Conservation (phyloP, 2,797 vertebrate species). For the Periparus ater region DNA sequence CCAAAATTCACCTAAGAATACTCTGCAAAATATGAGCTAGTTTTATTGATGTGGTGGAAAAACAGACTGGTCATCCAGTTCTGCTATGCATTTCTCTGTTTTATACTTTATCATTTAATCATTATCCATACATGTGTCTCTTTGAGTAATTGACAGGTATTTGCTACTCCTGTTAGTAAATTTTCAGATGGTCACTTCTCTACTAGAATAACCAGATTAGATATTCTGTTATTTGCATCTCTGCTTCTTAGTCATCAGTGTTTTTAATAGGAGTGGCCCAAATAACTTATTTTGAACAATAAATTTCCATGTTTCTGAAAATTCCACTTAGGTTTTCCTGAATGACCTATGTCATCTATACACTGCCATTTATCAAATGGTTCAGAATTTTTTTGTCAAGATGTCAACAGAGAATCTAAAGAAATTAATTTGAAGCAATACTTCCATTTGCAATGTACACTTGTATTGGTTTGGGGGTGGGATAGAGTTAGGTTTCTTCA, state of each 20-base stretch:
- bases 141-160: rapidly evolving
- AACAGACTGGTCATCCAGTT: not conserved
- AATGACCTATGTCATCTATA: not conserved
- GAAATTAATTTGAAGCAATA: not conserved
- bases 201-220: not conserved
- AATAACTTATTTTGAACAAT: not conserved
- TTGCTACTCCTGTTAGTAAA: not conserved
- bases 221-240: not conserved
- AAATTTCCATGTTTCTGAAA: not conserved
- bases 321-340: not conserved
- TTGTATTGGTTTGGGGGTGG: not conserved
- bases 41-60: not conserved
- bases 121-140: rapidly evolving
- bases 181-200: not conserved
- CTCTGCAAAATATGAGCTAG: not conserved
- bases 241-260: not conserved
- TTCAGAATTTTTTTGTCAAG: not conserved
- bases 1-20: not conserved
- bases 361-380: not conserved
- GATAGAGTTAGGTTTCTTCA: not conserved
- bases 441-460: not conserved
- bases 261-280: not conserved
- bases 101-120: not conserved
- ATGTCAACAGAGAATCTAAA: not conserved
- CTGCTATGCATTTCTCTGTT: not conserved